Base-by-base conservation (phyloP, 2,797 vertebrate genomes). In the Melanogrammus aeglefinus region DNA sequence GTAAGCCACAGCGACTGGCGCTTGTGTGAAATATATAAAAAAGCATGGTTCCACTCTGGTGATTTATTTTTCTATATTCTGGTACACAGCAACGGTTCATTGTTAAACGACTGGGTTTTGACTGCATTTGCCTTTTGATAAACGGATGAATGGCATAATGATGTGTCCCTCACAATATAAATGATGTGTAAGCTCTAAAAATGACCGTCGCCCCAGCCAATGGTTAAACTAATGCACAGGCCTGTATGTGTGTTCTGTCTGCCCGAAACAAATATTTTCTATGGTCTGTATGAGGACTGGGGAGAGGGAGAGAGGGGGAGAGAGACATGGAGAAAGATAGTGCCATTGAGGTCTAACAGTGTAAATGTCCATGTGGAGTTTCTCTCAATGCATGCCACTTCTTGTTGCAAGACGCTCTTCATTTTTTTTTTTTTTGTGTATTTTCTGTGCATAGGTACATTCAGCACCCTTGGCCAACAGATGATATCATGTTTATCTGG, bases 1-100 rank as follows among this genome's bases (percentile, higher is more conserved):
- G 91, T 92, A 88, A 89, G 90, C 91, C 89, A 89, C 81, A 74
- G 82, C 81, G 81, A 84, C 81, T 78, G n/a, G 84, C 83, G 86
- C 80, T 91, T 78, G 82, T 80, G 82, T 44, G 78, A 75, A 81
- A 81, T 7, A 66, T 6, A 66, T 24, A 27, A 9, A 66, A 66
- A 27, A 66, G 9, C 41, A 88, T 66, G 81, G 79, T 86, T 91
- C 86, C 85, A 90, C 90, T 87, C 90, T 88, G 88, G 88, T 91
- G 88, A 86, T 86, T 81, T 83, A 36, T 41, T 24, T 79, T 70
- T 80, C 85, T 80, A 44, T 88, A 81, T 89, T 92, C 85, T 88
- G 84, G 86, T 87, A 86, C 85, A 88, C 78, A 85, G 86, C 10
- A 76, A 47, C 81, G 75, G 83, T 83, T 90, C 86, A 90, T 90